Evolutionary conservation across 2,888 invertebrate genomes (phyloP), one percentile per base, ranked within the genome.

Genomic region (Empis livida): DNA sequence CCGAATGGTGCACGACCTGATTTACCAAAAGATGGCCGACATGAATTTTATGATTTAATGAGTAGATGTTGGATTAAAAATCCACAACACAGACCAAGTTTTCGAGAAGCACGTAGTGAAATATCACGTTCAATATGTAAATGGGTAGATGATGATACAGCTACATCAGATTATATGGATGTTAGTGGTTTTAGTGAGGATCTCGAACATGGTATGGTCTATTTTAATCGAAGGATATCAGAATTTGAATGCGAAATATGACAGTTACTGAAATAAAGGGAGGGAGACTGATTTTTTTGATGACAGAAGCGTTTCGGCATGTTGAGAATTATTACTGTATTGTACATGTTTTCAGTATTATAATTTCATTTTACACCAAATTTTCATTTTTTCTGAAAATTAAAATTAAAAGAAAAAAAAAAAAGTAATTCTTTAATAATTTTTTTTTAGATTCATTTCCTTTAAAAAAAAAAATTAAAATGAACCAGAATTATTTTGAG

Each of bases 1-100:
- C 79, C 85, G 17, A 82, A 80, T 56, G 89, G 88, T 20, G 79
- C 84, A 62, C 74, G 87, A 1, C 77, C 88, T 48, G 84, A 86
- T 59, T 74, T 85, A 45, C 89, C 89, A 2, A 76, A 80, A 47
- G 86, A 88, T 68, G 87, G 86, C 68, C 79, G 82, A 55, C 80
- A 82, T 49, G 78, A 80, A 59, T 71, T 82, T 56, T 81, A 78
- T 60, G 72, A 75, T 54, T 67, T 82, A 51, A 79, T 82, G 72
- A 68, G 73, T 14, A 71, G 74, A 52, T 73, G 74, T 53, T 80
- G 80, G 80, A 77, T 79, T 60, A 79, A 81, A 23, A 82, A 83
- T 64, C 81, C 85, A 0, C 73, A 77, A 15, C 76, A 82, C 57
- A 71, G 89, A 51, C 88, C 88, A 1, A 74, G 78, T 51, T 89